phyloP scores from a whole-genome alignment of 2,797 vertebrate genomes.

The Sarcophilus harrisii region DNA sequence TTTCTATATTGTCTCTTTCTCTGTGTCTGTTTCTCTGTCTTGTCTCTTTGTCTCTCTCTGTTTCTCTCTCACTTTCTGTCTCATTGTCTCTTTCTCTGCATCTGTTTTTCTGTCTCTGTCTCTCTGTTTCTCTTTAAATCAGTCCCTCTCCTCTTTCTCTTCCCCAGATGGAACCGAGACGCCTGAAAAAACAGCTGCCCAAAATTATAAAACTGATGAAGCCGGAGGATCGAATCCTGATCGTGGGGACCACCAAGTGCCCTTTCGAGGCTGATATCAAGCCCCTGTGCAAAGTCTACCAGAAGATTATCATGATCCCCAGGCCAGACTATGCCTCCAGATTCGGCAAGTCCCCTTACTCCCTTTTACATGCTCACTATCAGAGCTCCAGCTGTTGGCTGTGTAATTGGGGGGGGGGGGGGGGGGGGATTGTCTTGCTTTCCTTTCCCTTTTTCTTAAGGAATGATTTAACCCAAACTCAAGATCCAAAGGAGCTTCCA shows the following conservation, averaged over 20 bases:
- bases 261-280: conserved; percentile 89
- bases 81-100: not conserved
- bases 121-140: fast-evolving
- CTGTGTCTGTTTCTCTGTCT: not conserved
- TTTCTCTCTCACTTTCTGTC: not conserved
- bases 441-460: fast-evolving
- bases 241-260: conserved; percentile 88
- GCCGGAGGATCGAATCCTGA: conserved; percentile 87
- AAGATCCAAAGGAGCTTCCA: fast-evolving
- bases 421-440: not conserved
- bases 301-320: conserved; percentile 90
- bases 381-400: fast-evolving
- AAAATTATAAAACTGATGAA: conserved; percentile 87
- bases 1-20: not conserved
- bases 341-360: conserved; percentile 83
- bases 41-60: not conserved
- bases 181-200: conserved; percentile 87
- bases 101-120: not conserved
- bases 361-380: fast-evolving
- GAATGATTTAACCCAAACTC: fast-evolving
- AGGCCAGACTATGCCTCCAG: conserved; percentile 91
- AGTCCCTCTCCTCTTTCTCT: not conserved
- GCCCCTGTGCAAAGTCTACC: conserved; percentile 87
- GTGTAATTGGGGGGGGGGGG: too few relatives aligned
- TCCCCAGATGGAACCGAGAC: conserved; percentile 85